Percentiles rank a stretch among this genome's conserved stretches.
Evolutionary conservation across 2,888 invertebrate species (phyloP).

Genomic region (Cremastobaeus sp.): DNA sequence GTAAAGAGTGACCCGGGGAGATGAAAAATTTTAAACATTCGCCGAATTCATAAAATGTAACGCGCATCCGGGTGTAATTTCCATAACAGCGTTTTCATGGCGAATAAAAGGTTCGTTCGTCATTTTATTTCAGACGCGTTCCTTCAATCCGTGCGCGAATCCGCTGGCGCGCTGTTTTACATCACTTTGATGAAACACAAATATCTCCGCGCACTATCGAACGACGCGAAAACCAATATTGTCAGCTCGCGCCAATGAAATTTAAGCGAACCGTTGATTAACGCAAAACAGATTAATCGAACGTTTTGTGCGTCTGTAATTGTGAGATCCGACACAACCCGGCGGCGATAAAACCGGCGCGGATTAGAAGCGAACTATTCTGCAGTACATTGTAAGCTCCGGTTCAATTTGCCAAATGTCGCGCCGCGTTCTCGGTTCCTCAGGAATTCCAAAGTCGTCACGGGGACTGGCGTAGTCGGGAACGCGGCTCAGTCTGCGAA

Average conservation of each 20-base stretch:
- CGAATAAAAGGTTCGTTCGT: too few relatives aligned
- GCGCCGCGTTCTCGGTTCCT: slow-evolving; percentile 10
- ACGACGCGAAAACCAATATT: neutral
- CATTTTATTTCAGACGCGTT: too few relatives aligned
- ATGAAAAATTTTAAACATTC: too few relatives aligned
- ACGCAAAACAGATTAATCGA: slow-evolving; percentile 5
- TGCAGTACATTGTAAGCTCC: slow-evolving; percentile 13
- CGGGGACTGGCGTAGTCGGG: slow-evolving; percentile 15
- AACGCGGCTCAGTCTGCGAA: neutral
- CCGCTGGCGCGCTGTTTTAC: too few relatives aligned
- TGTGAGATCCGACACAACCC: slow-evolving; percentile 2
- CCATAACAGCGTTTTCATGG: too few relatives aligned
- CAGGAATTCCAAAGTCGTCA: slow-evolving; percentile 45
- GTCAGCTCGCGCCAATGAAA: slow-evolving; percentile 1
- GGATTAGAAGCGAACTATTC: slow-evolving; percentile 17
- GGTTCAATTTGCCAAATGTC: slow-evolving; percentile 43
- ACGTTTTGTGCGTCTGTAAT: slow-evolving; percentile 4
- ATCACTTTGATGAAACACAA: slow-evolving; percentile 15
- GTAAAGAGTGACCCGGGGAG: too few relatives aligned
- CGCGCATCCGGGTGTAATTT: too few relatives aligned
- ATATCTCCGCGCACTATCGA: neutral
- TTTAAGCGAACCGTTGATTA: slow-evolving; percentile 14
- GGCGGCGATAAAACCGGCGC: slow-evolving; percentile 13
- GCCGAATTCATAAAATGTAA: too few relatives aligned
- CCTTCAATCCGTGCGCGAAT: too few relatives aligned